These are phyloP conservation scores for Heteromormyrus szaboi DNA, from an alignment of 2,797 vertebrate genomes.

Conservation along the genomic window DNA sequence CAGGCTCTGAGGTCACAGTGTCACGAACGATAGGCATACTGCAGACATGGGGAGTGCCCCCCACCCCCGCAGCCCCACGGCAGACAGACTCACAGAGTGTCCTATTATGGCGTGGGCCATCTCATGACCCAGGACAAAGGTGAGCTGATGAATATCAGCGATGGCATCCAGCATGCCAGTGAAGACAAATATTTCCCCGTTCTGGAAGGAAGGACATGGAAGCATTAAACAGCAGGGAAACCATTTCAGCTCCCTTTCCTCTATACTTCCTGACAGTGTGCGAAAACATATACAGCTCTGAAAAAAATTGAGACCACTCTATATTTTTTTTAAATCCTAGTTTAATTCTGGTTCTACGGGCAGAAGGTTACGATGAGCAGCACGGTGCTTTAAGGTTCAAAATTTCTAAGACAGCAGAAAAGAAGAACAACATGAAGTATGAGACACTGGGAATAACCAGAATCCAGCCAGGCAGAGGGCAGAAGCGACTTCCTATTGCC, in stretches of 20 bases:
- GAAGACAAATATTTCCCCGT: constrained; percentile 87
- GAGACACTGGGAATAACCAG: background rate
- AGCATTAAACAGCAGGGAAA: background rate
- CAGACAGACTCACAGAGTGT: constrained; percentile 75
- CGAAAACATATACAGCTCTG: background rate
- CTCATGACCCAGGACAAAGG: constrained; percentile 86
- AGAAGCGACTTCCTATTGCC: background rate
- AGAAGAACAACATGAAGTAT: background rate
- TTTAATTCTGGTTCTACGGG: background rate
- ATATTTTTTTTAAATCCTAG: background rate
- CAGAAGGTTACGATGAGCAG: background rate
- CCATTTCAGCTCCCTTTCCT: background rate
- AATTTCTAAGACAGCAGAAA: background rate
- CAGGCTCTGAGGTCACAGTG: background rate
- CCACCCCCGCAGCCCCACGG: background rate
- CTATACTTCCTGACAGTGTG: background rate
- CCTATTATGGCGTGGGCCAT: constrained; percentile 84
- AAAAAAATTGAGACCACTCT: background rate
- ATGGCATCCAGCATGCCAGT: constrained; percentile 81
- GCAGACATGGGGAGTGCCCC: background rate
- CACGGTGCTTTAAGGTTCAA: background rate
- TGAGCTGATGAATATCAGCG: constrained; percentile 79
- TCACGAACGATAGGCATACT: background rate
- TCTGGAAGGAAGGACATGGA: constrained; percentile 50
- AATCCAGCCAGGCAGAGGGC: background rate